A percentile compares a stretch with the other conserved stretches of the same genome.
Conservation (phyloP, 2,888 invertebrate genomes). For the Drosophila fulvimacula region DNA sequence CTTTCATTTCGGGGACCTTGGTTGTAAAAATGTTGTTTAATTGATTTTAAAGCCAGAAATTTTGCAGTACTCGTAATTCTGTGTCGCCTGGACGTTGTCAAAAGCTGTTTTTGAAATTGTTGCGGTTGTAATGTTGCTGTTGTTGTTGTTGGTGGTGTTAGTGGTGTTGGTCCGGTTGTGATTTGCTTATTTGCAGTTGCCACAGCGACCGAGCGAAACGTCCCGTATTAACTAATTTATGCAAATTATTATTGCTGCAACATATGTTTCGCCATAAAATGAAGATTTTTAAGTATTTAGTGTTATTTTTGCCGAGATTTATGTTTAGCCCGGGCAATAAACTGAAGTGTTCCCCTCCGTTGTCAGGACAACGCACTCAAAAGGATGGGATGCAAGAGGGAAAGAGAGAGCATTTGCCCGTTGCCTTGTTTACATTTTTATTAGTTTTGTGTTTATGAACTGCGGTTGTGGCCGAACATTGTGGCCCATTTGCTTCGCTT, state of each 20-base stretch:
- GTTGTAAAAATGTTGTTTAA: slow-evolving; percentile 76
- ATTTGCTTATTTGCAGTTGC: slow-evolving; percentile 71
- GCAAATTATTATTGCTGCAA: slow-evolving; percentile 79
- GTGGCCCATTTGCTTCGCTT: slow-evolving; percentile 42
- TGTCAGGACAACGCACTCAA: slow-evolving; percentile 33
- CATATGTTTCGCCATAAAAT: slow-evolving; percentile 78
- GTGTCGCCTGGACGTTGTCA: slow-evolving; percentile 70
- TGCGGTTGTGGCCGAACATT: slow-evolving; percentile 56
- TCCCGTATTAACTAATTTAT: slow-evolving; percentile 73
- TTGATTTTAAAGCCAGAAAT: slow-evolving; percentile 77
- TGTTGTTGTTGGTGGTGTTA: slow-evolving; percentile 18
- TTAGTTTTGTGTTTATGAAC: slow-evolving; percentile 77
- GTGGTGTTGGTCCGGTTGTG: slow-evolving; percentile 34
- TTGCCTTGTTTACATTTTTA: slow-evolving; percentile 72
- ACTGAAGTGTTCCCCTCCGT: slow-evolving; percentile 49
- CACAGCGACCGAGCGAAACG: slow-evolving; percentile 53
- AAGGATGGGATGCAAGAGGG: neutral
- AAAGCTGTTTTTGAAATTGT: slow-evolving; percentile 77
- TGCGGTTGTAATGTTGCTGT: slow-evolving; percentile 42
- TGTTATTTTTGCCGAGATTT: slow-evolving; percentile 75
- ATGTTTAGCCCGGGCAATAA: slow-evolving; percentile 64
- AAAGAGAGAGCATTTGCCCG: slow-evolving; percentile 8
- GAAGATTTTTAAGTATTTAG: slow-evolving; percentile 80
- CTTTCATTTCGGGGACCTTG: slow-evolving; percentile 19
- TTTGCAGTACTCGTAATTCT: slow-evolving; percentile 67